phyloP scores from a whole-genome alignment of 1,140 invertebrate species.

The Oedothorax gibbosus region DNA sequence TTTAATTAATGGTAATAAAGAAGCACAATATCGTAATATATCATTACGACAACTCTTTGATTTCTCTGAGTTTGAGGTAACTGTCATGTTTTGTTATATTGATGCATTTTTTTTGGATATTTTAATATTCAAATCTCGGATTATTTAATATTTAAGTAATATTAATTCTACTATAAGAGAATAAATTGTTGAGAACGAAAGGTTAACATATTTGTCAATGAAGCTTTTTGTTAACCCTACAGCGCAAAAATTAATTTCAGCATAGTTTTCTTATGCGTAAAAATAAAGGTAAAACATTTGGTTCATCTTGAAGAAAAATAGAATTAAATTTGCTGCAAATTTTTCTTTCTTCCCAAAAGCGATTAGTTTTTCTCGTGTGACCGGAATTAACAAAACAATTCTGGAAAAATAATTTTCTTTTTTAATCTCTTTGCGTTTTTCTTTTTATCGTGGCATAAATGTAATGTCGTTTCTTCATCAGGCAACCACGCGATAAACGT shows the following conservation, averaged over 20 bases:
- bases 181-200: too few relatives aligned
- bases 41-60: too few relatives aligned
- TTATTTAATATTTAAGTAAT: too few relatives aligned
- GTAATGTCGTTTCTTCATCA: conserved; percentile 46
- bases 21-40: too few relatives aligned
- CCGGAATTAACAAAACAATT: conserved; percentile 55
- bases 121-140: too few relatives aligned
- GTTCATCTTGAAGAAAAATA: conserved; percentile 52
- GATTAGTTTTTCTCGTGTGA: conserved; percentile 55
- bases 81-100: too few relatives aligned
- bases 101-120: too few relatives aligned
- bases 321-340: conserved; percentile 53
- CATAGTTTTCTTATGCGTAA: conserved; percentile 37
- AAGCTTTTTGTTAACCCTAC: background rate
- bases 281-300: conserved; percentile 34
- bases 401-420: conserved; percentile 25
- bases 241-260: conserved; percentile 53
- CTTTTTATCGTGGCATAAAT: conserved; percentile 47
- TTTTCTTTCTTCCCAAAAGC: conserved; percentile 50
- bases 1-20: too few relatives aligned
- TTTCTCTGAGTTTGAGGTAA: too few relatives aligned
- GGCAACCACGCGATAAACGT: conserved; percentile 53
- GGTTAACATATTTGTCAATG: background rate
- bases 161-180: too few relatives aligned
- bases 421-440: conserved; percentile 32